phyloP scores from a whole-genome alignment of 2,113 vertebrate genomes.

The Nycticryphes semicollaris region DNA sequence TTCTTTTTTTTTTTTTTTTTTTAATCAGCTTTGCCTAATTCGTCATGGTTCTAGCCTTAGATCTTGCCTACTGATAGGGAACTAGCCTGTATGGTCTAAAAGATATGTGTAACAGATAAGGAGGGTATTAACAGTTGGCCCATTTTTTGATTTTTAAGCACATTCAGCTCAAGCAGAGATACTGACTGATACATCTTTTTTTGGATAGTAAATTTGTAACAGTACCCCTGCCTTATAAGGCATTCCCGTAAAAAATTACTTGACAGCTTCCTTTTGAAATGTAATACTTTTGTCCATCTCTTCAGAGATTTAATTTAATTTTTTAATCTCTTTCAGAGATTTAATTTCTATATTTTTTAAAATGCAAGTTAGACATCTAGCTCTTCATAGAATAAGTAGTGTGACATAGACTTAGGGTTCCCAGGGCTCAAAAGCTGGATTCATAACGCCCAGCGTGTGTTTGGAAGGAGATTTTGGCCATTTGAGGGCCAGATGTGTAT shows the following conservation, averaged over 20 bases:
- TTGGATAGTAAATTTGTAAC: not conserved
- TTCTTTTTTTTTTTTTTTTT: not conserved
- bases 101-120: not conserved
- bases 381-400: not conserved
- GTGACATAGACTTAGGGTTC: not conserved
- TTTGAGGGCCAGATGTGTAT: conserved; percentile 20
- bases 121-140: not conserved
- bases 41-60: not conserved
- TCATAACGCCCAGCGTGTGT: not conserved
- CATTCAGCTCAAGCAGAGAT: not conserved
- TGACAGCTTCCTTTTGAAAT: not conserved
- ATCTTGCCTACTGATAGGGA: not conserved
- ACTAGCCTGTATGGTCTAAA: not conserved
- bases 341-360: not conserved
- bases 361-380: not conserved
- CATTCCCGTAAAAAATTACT: not conserved
- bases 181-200: not conserved
- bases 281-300: not conserved
- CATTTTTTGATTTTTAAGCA: not conserved
- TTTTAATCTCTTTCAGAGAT: not conserved
- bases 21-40: not conserved
- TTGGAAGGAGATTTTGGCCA: not conserved
- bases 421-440: not conserved
- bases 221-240: not conserved
- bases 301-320: not conserved